A percentile compares a stretch with the other conserved stretches of the same genome.
phyloP scores from a whole-genome alignment of 2,797 vertebrate genomes.

The Pitangus sulphuratus region DNA sequence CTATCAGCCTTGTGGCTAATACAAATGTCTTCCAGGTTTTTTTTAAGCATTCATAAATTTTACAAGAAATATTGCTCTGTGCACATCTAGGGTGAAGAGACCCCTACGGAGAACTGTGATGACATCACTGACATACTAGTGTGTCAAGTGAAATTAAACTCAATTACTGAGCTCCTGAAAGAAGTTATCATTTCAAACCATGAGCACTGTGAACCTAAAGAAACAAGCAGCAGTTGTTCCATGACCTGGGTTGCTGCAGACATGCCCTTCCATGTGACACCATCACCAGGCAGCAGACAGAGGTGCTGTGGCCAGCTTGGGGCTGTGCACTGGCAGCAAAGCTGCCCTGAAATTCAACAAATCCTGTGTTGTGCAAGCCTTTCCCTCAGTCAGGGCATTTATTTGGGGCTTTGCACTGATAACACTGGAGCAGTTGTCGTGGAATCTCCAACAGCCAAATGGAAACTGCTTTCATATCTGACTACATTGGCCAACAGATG shows the following conservation, averaged over 20 bases:
- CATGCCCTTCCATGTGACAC: not conserved
- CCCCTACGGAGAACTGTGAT: not conserved
- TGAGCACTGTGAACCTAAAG: not conserved
- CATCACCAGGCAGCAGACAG: not conserved
- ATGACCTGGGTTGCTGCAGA: not conserved
- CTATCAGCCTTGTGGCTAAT: not conserved
- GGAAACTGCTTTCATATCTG: not conserved
- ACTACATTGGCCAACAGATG: not conserved
- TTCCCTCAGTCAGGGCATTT: not conserved
- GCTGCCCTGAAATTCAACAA: not conserved
- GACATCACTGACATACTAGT: not conserved
- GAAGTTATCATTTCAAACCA: not conserved
- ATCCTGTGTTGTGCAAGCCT: not conserved
- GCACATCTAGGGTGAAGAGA: not conserved
- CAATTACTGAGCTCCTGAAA: not conserved
- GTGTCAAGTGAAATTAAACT: not conserved
- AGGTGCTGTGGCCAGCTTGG: not conserved
- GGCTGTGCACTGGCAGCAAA: not conserved
- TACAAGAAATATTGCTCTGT: not conserved
- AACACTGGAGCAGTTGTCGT: not conserved
- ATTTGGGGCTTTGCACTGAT: not conserved
- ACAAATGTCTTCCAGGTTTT: accelerated
- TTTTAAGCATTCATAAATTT: not conserved
- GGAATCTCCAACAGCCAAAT: not conserved
- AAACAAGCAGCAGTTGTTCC: not conserved